A percentile compares a stretch with the other conserved stretches of the same genome.
Conservation (phyloP, 2,113 vertebrate species). For the Protobothrops flavoviridis region DNA sequence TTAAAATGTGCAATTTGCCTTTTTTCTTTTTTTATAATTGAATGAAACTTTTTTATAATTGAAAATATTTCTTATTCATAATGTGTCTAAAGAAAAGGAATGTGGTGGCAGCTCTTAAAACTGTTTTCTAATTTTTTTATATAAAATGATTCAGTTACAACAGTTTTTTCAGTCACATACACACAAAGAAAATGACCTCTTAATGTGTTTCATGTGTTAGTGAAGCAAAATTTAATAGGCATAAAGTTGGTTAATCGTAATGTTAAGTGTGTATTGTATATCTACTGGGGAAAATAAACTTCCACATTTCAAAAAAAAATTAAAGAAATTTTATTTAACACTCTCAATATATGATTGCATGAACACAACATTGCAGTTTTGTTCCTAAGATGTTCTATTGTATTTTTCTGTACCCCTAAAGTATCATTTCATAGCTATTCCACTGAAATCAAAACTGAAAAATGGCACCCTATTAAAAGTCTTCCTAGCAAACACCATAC, state of each 20-base stretch:
- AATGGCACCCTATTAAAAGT: background rate
- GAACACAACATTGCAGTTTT: slow-evolving; percentile 10
- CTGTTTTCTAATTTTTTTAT: slow-evolving; percentile 72
- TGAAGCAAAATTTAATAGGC: slow-evolving; percentile 74
- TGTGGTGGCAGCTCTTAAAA: slow-evolving; percentile 75
- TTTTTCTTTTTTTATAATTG: slow-evolving; percentile 38
- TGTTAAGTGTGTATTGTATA: slow-evolving; percentile 82
- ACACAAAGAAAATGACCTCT: slow-evolving; percentile 65
- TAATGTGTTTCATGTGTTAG: slow-evolving; percentile 79
- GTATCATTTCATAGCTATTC: background rate
- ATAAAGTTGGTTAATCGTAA: slow-evolving; percentile 76
- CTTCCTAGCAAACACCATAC: slow-evolving; percentile 39
- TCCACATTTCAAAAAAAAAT: slow-evolving; percentile 78
- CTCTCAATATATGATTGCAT: slow-evolving; percentile 52
- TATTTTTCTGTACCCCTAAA: slow-evolving; percentile 6
- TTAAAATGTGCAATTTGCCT: slow-evolving; percentile 66
- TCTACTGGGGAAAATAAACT: slow-evolving; percentile 79
- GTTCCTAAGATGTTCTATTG: background rate
- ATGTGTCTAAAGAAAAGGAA: slow-evolving; percentile 71
- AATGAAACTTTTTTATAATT: slow-evolving; percentile 53
- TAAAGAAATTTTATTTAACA: slow-evolving; percentile 64
- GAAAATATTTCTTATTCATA: slow-evolving; percentile 74
- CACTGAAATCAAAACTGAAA: background rate
- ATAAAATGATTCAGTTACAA: slow-evolving; percentile 68
- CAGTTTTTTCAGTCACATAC: slow-evolving; percentile 70